phyloP scores from a whole-genome alignment of 2,888 invertebrate species.

The Onthophagus sagittarius region DNA sequence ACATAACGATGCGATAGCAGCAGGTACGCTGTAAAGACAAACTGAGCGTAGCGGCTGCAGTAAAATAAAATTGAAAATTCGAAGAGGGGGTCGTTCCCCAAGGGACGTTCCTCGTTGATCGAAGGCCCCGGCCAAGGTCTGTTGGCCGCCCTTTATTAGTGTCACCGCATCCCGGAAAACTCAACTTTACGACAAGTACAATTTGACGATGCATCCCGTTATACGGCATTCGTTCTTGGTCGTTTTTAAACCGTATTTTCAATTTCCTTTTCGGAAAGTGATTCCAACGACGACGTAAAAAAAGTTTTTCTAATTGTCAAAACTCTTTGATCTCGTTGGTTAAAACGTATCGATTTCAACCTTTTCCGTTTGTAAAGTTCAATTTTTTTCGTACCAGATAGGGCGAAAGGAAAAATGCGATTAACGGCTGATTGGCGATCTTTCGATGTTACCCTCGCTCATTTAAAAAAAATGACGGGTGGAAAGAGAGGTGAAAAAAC shows the following conservation, averaged over 20 bases:
- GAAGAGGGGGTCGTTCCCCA: conserved; percentile 3
- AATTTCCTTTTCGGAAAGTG: not conserved
- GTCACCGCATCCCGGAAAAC: not conserved
- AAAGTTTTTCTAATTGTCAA: not conserved
- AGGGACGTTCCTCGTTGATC: not conserved
- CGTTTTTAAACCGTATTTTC: not conserved
- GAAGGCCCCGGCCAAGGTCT: not conserved
- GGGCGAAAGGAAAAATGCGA: not conserved
- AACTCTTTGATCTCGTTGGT: not conserved
- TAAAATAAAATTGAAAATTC: conserved; percentile 19
- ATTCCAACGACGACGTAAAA: not conserved
- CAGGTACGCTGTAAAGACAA: conserved; percentile 20
- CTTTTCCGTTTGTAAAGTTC: not conserved
- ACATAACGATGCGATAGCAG: not conserved
- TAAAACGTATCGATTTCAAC: conserved; percentile 4
- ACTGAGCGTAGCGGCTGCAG: conserved; percentile 18
- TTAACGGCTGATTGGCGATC: not conserved
- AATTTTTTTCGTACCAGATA: not conserved
- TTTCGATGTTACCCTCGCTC: not conserved
- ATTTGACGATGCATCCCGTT: not conserved
- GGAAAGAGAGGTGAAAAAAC: not conserved
- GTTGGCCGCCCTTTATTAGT: not conserved
- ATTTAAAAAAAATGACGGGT: not conserved
- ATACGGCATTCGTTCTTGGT: not conserved
- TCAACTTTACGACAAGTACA: not conserved